Evolutionary conservation across 1,140 invertebrate species (phyloP), one percentile per base, ranked within the genome.

Genomic region (Thaumatotibia leucotreta): DNA sequence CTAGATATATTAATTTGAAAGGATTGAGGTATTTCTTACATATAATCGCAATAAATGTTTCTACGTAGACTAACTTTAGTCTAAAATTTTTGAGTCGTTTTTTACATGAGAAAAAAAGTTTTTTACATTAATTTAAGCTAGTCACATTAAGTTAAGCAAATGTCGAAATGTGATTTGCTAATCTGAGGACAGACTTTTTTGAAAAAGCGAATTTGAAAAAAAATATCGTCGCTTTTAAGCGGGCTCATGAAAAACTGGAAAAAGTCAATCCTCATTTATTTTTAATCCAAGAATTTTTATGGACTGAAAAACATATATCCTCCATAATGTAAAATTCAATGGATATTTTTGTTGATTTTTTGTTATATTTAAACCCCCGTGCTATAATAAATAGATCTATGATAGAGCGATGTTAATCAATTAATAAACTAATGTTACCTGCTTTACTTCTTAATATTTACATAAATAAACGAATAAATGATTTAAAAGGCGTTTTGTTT

Each of bases 81-180:
- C 24, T 52, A 27, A 64, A 29, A 54, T 54, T 54, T 54, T 65
- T 32, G 49, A 65, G 49, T 54, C 24, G 27, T 52, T 29, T n/a
- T 50, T 31, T 52, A 33, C 31, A 24, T 52, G 58, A 58, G 32
- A 54, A 61, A 67, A 29, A 66, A 62, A 61, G 27, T 62, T 27
- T 54, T 64, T 69, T 58, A 65, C 58, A 69, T 52, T 63, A 45
- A 63, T 65, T 72, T 66, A 68, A 70, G 22, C 63, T 70, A 81
- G 62, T 82, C 80, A 84, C 79, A 83, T 78, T 69, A 76, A 78
- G 76, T 73, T 69, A 80, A 84, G 85, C 82, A 85, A 81, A 87
- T 85, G 68, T 83, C 73, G 74, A 66, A 74, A 80, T 84, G 84
- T 85, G 82, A 80, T n/a, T 78, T 77, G 80, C 66, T 14, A n/a